phyloP scores from a whole-genome alignment of 2,113 vertebrate species.

The Geococcyx californianus region DNA sequence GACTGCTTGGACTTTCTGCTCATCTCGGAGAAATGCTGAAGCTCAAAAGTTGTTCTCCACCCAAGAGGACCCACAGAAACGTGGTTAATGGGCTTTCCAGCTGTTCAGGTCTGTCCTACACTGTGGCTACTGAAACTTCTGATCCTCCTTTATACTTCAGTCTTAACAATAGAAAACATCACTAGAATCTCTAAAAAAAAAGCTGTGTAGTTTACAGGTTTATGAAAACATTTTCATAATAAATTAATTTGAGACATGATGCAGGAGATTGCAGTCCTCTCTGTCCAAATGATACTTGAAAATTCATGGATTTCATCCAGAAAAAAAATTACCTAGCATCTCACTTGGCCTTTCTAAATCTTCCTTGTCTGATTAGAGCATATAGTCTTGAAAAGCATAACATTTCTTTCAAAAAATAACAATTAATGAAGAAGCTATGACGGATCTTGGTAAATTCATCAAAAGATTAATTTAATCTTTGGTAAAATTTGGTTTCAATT shows the following conservation, averaged over 20 bases:
- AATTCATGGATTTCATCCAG: not conserved
- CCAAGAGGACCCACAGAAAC: not conserved
- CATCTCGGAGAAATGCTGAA: not conserved
- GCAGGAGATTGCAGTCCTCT: not conserved
- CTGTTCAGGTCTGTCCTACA: not conserved
- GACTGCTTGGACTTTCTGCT: not conserved
- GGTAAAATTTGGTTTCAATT: not conserved
- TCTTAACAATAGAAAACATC: not conserved
- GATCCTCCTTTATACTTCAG: not conserved
- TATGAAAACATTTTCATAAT: not conserved
- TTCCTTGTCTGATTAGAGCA: not conserved
- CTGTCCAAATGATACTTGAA: not conserved
- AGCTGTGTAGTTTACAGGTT: not conserved
- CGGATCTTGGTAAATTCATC: not conserved
- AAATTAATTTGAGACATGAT: not conserved
- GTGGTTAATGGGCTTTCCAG: not conserved
- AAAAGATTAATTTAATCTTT: not conserved
- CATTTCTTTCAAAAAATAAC: rapidly evolving
- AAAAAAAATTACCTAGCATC: not conserved
- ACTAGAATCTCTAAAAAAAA: not conserved
- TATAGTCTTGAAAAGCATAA: not conserved
- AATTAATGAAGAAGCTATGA: not conserved
- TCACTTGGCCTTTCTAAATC: not conserved
- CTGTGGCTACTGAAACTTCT: not conserved
- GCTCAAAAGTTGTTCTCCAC: not conserved